phyloP scores from a whole-genome alignment of 2,113 vertebrate genomes.

The Caracal caracal region DNA sequence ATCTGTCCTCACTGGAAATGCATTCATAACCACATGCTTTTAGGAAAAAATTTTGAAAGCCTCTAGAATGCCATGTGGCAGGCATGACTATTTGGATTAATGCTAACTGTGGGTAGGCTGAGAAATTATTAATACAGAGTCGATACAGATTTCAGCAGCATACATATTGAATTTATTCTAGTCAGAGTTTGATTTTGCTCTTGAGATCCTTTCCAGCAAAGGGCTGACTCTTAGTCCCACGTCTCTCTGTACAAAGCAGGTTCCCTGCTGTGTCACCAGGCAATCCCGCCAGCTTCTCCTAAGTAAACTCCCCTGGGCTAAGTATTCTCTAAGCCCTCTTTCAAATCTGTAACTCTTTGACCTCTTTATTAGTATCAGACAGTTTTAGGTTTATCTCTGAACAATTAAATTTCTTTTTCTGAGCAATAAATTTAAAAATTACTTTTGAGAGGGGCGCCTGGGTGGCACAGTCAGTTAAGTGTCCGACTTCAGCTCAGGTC shows the following conservation, averaged over 20 bases:
- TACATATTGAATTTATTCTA: background rate
- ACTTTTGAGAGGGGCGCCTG: background rate
- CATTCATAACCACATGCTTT: background rate
- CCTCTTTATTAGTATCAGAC: background rate
- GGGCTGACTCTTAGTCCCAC: background rate
- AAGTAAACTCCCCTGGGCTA: background rate
- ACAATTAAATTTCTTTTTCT: background rate
- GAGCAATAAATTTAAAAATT: background rate
- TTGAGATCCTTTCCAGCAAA: background rate
- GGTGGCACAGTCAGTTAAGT: too few relatives aligned
- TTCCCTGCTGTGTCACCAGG: background rate
- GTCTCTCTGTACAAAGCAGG: background rate
- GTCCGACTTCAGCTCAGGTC: too few relatives aligned
- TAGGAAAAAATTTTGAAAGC: background rate
- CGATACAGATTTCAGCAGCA: background rate
- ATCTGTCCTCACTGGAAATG: background rate
- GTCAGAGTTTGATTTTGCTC: background rate
- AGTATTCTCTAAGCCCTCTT: background rate
- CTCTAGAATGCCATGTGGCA: background rate
- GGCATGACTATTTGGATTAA: background rate
- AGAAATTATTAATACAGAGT: background rate
- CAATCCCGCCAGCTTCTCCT: background rate
- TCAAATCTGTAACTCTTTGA: background rate
- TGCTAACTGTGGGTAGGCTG: background rate
- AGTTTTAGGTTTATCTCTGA: slow-evolving; percentile 2